Evolutionary conservation across 2,888 invertebrate genomes (phyloP).

Genomic region (Pachliopta kotzebuea): DNA sequence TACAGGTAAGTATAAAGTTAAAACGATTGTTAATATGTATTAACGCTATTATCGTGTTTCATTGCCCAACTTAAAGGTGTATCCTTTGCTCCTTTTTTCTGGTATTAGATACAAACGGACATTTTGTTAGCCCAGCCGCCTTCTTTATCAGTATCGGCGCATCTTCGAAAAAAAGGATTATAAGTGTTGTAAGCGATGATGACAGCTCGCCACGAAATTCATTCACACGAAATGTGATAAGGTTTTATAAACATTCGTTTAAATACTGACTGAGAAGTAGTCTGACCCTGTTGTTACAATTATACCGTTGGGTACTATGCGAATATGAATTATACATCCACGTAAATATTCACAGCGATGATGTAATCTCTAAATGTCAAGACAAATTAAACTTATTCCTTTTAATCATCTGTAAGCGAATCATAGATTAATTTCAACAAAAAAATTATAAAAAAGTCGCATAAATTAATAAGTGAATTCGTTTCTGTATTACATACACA

Average conservation of each 20-base stretch:
- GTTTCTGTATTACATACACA: too few species aligned
- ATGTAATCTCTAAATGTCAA: too few species aligned
- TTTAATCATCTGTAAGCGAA: background rate
- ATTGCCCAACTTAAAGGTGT: constrained; percentile 50
- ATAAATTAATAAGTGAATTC: too few species aligned
- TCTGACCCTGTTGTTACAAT: constrained; percentile 12
- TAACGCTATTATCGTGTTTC: constrained; percentile 30
- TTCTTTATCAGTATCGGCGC: constrained; percentile 58
- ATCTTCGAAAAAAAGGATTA: constrained; percentile 58
- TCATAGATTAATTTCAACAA: too few species aligned
- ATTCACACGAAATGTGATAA: constrained; percentile 63
- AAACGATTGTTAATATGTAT: constrained; percentile 11
- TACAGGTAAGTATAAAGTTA: background rate
- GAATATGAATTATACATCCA: background rate
- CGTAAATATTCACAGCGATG: background rate
- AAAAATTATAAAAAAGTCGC: too few species aligned
- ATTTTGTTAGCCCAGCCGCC: constrained; percentile 66
- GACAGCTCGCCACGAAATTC: constrained; percentile 56
- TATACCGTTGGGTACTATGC: background rate
- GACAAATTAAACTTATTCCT: background rate
- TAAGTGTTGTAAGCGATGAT: constrained; percentile 59
- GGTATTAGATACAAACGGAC: constrained; percentile 66
- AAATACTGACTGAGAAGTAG: constrained; percentile 36
- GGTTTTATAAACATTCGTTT: constrained; percentile 39
- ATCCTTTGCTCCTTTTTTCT: constrained; percentile 49